Base-by-base conservation (phyloP, 2,888 invertebrate genomes). In the Hemithea aestivaria region DNA sequence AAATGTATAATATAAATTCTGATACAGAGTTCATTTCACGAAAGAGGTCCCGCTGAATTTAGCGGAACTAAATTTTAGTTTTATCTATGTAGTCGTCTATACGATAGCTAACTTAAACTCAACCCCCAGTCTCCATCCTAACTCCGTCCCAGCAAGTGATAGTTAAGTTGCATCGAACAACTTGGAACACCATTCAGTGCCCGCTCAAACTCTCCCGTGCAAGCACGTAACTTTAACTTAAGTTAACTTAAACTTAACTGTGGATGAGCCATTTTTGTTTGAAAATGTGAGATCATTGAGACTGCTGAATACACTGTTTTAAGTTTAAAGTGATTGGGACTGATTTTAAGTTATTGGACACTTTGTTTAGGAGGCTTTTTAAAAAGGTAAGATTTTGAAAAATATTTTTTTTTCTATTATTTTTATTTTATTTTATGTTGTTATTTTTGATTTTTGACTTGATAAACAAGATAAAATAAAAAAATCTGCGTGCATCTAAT, bases 281-380 rank as follows among this genome's bases (percentile, higher is more conserved):
- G 75, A 84, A 84, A 84, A 84, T 84, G 84, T 84, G 82, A 80
- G 81, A 82, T 80, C 82, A 64, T 68, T 65, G 66, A 66, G 56
- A 53, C 52, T 16, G 16, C 16, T 16, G 16, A 16, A 16, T 16
- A 16, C 2, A 4, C 16, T 16, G 16, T 27, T 41, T 53, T 53
- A 26, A 49, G 40, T 56, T 55, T 61, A 46, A 50, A 54, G 40
- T 51, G 49, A 54, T 51, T 61, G 53, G 41, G 46, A 57, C 51
- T 45, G 49, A 56, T 66, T 58, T 56, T 57, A 62, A 51, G 50
- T 26, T 9, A 35, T 24, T 30, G 27, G 63, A 66, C 62, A 51
- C 51, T 55, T n/a, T n/a, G n/a, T n/a, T 53, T 54, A 51, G 58
- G 56, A 53, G 56, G 45, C 47, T 57, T 56, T 53, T 38, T 27